Evolutionary conservation across 2,797 vertebrate genomes (phyloP).

Genomic region (Myotis myotis): DNA sequence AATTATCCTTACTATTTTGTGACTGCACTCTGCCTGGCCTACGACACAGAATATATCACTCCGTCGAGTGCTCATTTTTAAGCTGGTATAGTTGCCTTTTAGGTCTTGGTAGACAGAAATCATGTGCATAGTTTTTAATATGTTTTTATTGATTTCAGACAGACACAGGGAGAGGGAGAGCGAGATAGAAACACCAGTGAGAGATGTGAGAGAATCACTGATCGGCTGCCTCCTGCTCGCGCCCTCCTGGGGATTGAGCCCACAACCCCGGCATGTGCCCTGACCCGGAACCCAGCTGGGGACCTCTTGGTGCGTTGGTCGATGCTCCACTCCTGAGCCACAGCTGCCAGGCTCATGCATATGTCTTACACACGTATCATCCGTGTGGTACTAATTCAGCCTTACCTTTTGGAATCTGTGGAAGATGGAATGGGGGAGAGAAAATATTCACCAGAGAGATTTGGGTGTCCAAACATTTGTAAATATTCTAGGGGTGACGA

Average conservation of each 20-base stretch:
- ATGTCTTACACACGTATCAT: neutral
- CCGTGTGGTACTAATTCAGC: neutral
- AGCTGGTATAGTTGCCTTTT: neutral
- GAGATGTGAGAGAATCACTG: too few species aligned
- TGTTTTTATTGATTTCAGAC: too few species aligned
- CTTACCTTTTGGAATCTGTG: neutral
- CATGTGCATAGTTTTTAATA: neutral
- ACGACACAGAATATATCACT: neutral
- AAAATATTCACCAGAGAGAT: neutral
- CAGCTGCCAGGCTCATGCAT: neutral
- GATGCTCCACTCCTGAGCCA: too few species aligned
- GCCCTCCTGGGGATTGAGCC: too few species aligned
- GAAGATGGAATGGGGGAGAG: neutral
- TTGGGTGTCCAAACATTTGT: neutral
- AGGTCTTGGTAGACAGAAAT: neutral
- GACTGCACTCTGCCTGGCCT: neutral
- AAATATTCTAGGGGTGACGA: neutral
- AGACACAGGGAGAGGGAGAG: too few species aligned
- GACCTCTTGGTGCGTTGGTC: too few species aligned
- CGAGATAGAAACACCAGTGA: too few species aligned
- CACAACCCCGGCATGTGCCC: too few species aligned
- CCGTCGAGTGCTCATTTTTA: neutral
- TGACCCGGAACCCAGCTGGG: too few species aligned
- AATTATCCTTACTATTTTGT: neutral
- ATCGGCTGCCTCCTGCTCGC: too few species aligned